Base-by-base conservation (phyloP, 2,797 vertebrate species). In the Stomatorhinus walkeri region DNA sequence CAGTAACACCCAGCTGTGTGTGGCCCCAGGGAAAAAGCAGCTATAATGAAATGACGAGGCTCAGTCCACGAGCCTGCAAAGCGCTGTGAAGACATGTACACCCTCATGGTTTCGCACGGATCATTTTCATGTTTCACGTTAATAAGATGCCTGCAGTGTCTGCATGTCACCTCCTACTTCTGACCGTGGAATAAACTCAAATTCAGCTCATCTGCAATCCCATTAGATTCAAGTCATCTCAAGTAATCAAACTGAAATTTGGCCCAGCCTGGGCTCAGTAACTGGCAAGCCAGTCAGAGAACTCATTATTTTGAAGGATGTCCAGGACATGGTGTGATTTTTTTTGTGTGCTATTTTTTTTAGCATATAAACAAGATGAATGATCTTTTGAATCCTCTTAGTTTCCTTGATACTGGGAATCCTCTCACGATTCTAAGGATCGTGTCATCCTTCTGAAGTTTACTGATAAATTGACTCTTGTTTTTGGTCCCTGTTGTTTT, bases 11-110 rank as follows among this genome's bases (percentile, higher is more conserved):
- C 76, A 81, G 36, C 76, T 81, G 19, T 46, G 19, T 46, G 40
- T 40, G 5, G 68, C 32, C 32, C 40, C 14, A 14, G 1, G 68
- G 32, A 32, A 36, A 19, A 76, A 36, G 14, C 68, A 76, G 68
- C 68, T 76, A 76, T 40, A 76, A 76, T 72, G 64, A 76, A 32
- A 76, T 76, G 68, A 76, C 68, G 40, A 76, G 68, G 68, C 68
- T 76, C 68, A 76, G 68, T 19, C 32, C 32, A 40, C 19, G 68
- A 76, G 32, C 68, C 32, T 19, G 32, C 32, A 76, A 76, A 76
- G 68, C 14, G 19, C 12, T 36, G 68, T 76, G 68, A 36, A 76
- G 68, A 40, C 68, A 16, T 16, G 32, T 40, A 36, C 68, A 16
- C 32, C 68, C 68, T 76, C 32, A 16, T 76, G 68, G 68, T 36